A percentile compares a stretch with the other conserved stretches of the same genome.
These are phyloP conservation scores for Meteorus cinctellus DNA, from an alignment of 2,888 invertebrate genomes.

Conservation along the genomic window DNA sequence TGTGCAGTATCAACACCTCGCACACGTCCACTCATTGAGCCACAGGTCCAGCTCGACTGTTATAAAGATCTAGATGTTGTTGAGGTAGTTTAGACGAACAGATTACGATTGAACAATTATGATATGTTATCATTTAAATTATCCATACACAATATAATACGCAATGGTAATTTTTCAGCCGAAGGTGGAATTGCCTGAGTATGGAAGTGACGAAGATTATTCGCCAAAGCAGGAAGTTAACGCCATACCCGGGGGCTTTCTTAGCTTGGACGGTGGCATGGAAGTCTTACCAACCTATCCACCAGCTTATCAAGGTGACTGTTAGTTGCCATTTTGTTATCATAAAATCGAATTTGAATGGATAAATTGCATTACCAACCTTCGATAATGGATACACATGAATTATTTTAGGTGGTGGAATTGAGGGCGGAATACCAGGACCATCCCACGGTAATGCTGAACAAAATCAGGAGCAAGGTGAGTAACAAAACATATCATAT, in stretches of 20 bases:
- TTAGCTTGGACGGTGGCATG: conserved; percentile 72
- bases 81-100: conserved; percentile 61
- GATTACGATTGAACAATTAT: background rate
- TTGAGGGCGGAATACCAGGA: conserved; percentile 71
- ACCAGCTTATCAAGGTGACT: conserved; percentile 69
- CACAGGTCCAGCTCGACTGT: conserved; percentile 72
- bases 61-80: conserved; percentile 72
- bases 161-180: conserved; percentile 74
- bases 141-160: background rate
- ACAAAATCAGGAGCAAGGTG: conserved; percentile 72
- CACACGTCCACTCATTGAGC: conserved; percentile 71
- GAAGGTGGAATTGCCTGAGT: conserved; percentile 84
- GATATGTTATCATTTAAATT: background rate
- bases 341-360: background rate
- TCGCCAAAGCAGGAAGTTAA: conserved; percentile 71
- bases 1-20: conserved; percentile 66
- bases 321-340: background rate
- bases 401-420: conserved; percentile 62
- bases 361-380: background rate
- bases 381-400: background rate
- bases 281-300: conserved; percentile 71
- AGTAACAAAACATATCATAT: conserved; percentile 58
- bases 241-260: conserved; percentile 70
- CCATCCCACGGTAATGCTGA: conserved; percentile 70
- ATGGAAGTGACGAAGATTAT: conserved; percentile 81